Evolutionary conservation across 2,797 vertebrate species (phyloP).

Genomic region (Aldrovandia affinis): DNA sequence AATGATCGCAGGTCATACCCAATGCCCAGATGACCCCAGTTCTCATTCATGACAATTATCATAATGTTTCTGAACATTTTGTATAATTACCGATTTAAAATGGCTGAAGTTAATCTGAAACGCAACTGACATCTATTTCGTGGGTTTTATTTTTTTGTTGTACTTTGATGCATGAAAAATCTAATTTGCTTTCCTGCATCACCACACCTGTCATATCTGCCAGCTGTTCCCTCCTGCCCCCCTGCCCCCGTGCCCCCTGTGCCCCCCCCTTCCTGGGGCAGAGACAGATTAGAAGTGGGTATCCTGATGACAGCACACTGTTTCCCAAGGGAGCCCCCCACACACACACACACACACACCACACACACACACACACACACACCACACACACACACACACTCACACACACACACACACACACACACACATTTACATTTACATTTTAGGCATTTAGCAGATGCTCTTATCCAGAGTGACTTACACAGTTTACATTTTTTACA

Average conservation of each 20-base stretch:
- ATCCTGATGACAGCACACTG: conserved; percentile 13
- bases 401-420: too few species aligned
- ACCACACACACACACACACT: too few species aligned
- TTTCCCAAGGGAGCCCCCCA: neutral
- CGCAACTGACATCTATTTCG: neutral
- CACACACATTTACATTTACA: too few species aligned
- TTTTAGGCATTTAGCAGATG: too few species aligned
- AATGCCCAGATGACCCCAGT: neutral
- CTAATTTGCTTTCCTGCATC: conserved; percentile 15
- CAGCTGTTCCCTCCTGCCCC: too few species aligned
- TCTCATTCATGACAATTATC: neutral
- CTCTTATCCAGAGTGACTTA: too few species aligned
- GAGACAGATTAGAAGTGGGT: neutral
- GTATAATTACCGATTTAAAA: neutral
- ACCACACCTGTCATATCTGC: conserved; percentile 35
- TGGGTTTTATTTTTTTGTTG: neutral
- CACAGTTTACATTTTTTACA: too few species aligned
- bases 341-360: too few species aligned
- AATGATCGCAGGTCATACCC: neutral
- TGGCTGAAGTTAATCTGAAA: neutral
- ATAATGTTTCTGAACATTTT: too few species aligned
- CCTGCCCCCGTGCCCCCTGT: conserved; percentile 7
- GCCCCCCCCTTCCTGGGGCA: neutral
- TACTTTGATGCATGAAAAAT: conserved; percentile 24
- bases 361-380: too few species aligned